Conservation (phyloP, 2,113 vertebrate genomes). For the Megaceryle torquata region DNA sequence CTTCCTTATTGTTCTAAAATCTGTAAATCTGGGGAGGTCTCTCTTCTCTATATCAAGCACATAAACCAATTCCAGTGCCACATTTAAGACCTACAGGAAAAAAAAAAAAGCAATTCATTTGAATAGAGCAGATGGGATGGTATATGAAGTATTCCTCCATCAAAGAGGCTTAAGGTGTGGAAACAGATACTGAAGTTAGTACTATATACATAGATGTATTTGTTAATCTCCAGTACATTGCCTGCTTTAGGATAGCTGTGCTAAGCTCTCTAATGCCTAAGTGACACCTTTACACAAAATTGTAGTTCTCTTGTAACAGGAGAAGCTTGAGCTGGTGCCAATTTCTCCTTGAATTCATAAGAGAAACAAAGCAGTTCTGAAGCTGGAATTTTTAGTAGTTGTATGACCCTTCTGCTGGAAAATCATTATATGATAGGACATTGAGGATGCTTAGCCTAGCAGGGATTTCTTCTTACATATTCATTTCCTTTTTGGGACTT, state of each 20-base stretch:
- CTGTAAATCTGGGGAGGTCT: background rate
- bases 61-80: background rate
- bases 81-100: background rate
- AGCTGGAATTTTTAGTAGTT: background rate
- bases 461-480: background rate
- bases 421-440: background rate
- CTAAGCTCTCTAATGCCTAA: background rate
- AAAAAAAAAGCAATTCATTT: background rate
- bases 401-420: background rate
- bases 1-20: background rate
- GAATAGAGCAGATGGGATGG: background rate
- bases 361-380: background rate
- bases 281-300: background rate
- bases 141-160: background rate
- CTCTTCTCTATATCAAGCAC: background rate
- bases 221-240: background rate
- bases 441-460: rapidly evolving
- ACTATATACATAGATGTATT: background rate
- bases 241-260: background rate
- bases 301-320: background rate
- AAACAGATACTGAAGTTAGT: background rate
- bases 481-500: background rate
- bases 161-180: background rate
- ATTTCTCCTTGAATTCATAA: background rate
- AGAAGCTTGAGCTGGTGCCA: background rate